Base-by-base conservation (phyloP, 2,888 invertebrate species). In the Metacarcinus magister region DNA sequence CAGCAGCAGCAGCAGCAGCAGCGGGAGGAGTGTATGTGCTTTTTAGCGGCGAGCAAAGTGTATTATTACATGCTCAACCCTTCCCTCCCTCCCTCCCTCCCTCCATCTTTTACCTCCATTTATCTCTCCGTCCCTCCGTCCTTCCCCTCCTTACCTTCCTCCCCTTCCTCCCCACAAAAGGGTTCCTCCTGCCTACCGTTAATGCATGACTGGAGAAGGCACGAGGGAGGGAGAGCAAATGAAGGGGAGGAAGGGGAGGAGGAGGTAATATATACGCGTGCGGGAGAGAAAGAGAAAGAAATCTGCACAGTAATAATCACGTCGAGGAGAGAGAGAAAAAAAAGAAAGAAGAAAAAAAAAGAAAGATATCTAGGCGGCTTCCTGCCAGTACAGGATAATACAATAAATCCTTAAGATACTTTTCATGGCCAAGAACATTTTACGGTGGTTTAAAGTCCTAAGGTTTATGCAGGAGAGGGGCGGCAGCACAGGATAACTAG, bases 171-270 rank as follows among this genome's bases (percentile, higher is more conserved):
- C 67, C 67, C 67, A 23, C 67, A n/a, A 23, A 67, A n/a, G n/a
- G n/a, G n/a, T 7, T n/a, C n/a, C n/a, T 23, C n/a, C n/a, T n/a
- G 2, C 67, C 67, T 67, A n/a, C n/a, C n/a, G 67, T 67, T 67
- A 67, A 67, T 67, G 67, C 67, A 67, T 67, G 67, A 67, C n/a
- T 67, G n/a, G n/a, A n/a, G 67, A n/a, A 67, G 67, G 67, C 67
- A 67, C 67, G n/a, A 67, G 67, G 67, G 67, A 67, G 7, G n/a
- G 67, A 67, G 7, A 23, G n/a, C 67, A 67, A 67, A 67, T n/a
- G n/a, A n/a, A 67, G 2, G 67, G 67, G 67, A n/a, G n/a, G 39
- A 39, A 39, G 39, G 39, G 39, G 39, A 16, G 67, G 67, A 67
- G 23, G 4, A 67, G n/a, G 67, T 67, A 23, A 67, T 67, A n/a